Evolutionary conservation across 2,888 invertebrate genomes (phyloP).

Genomic region (Polydrusus pterygomalis): DNA sequence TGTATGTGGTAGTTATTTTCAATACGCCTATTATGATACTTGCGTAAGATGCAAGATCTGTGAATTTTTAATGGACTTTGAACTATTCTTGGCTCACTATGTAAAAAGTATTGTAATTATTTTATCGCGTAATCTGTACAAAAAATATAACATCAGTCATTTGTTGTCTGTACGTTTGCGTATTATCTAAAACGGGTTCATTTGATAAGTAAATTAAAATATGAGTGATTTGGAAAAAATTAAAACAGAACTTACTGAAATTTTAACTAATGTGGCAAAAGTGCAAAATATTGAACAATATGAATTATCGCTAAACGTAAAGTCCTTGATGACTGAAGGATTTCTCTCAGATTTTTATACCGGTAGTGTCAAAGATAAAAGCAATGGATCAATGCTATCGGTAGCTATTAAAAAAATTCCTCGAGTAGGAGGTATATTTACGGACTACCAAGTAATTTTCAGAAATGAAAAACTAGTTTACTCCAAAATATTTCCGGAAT

Average conservation of each 20-base stretch:
- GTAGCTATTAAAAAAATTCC: constrained; percentile 53
- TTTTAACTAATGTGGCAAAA: constrained; percentile 1
- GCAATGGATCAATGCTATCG: constrained; percentile 11
- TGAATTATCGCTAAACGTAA: not conserved
- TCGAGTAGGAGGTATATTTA: constrained; percentile 21
- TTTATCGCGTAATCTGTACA: not conserved
- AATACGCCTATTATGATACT: too few relatives aligned
- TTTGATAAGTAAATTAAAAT: not conserved
- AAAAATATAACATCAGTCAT: not conserved
- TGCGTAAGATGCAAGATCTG: too few relatives aligned
- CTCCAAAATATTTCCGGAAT: constrained; percentile 5
- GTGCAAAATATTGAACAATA: not conserved
- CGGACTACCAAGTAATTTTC: not conserved
- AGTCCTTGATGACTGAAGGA: constrained; percentile 29
- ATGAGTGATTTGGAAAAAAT: not conserved
- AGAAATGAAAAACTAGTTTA: constrained; percentile 18
- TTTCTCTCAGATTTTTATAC: constrained; percentile 49
- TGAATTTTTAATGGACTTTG: too few relatives aligned
- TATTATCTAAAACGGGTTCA: not conserved
- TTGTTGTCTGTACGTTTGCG: not conserved
- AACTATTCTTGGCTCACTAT: too few relatives aligned
- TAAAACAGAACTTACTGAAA: not conserved
- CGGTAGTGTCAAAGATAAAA: constrained; percentile 38
- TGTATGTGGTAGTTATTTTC: too few relatives aligned
- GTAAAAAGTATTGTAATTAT: too few relatives aligned